A percentile compares a stretch with the other conserved stretches of the same genome.
These are phyloP conservation scores for Neuroterus valhalla DNA, from an alignment of 1,140 invertebrate genomes.

Conservation along the genomic window DNA sequence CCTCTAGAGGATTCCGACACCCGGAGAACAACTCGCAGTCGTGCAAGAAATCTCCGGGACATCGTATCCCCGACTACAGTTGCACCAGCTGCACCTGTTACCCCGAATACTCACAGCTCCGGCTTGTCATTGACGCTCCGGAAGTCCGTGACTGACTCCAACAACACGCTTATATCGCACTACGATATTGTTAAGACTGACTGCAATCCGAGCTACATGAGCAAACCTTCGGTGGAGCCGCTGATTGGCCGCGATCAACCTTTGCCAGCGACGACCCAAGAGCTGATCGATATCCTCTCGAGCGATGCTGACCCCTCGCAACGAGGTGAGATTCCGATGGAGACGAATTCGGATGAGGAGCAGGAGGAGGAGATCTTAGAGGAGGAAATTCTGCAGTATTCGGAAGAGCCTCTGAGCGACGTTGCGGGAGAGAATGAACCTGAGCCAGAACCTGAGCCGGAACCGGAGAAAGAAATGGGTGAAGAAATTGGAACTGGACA, in stretches of 20 bases:
- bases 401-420: conserved; percentile 69
- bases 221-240: conserved; percentile 64
- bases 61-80: conserved; percentile 49
- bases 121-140: conserved; percentile 69
- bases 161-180: conserved; percentile 77
- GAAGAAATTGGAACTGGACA: conserved; percentile 34
- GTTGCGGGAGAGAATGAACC: conserved; percentile 48
- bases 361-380: conserved; percentile 40
- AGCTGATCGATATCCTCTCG: conserved; percentile 71
- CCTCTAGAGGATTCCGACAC: conserved; percentile 68
- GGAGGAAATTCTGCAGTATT: conserved; percentile 71
- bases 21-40: conserved; percentile 69
- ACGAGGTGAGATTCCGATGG: conserved; percentile 37
- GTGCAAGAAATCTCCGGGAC: conserved; percentile 66
- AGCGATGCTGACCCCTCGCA: conserved; percentile 62
- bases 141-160: conserved; percentile 72
- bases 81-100: conserved; percentile 50
- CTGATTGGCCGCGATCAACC: conserved; percentile 66
- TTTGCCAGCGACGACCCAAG: conserved; percentile 70
- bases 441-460: conserved; percentile 59
- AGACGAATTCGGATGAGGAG: conserved; percentile 38
- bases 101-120: conserved; percentile 61
- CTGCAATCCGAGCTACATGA: conserved; percentile 57
- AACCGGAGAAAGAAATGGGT: conserved; percentile 27
- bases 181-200: conserved; percentile 76